Evolutionary conservation across 2,888 invertebrate genomes (phyloP), one percentile per base, ranked within the genome.

Genomic region (Biston betularia): DNA sequence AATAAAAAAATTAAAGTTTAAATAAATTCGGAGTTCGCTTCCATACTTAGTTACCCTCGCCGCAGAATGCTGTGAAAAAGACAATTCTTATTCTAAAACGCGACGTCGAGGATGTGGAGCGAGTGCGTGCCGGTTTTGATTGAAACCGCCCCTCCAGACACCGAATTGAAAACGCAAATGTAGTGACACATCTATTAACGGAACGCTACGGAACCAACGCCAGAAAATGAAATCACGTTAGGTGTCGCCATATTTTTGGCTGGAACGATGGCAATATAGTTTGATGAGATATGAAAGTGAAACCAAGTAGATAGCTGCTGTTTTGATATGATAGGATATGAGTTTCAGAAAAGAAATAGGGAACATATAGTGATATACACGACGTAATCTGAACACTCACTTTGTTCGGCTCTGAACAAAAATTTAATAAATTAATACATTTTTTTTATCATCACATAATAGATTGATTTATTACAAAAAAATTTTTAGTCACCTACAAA

Each of bases 41-140:
- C 91, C 89, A 75, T 81, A 88, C 77, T 87, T 77, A 53, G 60
- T 73, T 70, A 79, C 63, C 59, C 75, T 80, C 77, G 81, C 82
- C 83, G 82, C 81, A 81, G 88, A 88, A 84, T 85, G 86, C 87
- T 85, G 87, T 82, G 92, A 90, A 93, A 92, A 93, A 93, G 92
- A 93, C 93, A 91, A 93, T 93, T 93, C 92, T 92, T 93, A 93
- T 93, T 92, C 92, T 89, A 90, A 92, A 92, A 92, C 90, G 89
- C 90, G 85, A 80, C 80, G 83, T 85, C 87, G 88, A 88, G 91
- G 93, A 92, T 91, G 89, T 91, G 92, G 85, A 84, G 84, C 86
- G 90, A 89, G 89, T 92, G 93, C 92, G 93, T 93, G 92, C 90
- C 84, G 81, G 86, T 88, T 92, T 89, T 92, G 93, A 93, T 93